phyloP scores from a whole-genome alignment of 1,140 invertebrate species.

The Lasioglossum baleicum region DNA sequence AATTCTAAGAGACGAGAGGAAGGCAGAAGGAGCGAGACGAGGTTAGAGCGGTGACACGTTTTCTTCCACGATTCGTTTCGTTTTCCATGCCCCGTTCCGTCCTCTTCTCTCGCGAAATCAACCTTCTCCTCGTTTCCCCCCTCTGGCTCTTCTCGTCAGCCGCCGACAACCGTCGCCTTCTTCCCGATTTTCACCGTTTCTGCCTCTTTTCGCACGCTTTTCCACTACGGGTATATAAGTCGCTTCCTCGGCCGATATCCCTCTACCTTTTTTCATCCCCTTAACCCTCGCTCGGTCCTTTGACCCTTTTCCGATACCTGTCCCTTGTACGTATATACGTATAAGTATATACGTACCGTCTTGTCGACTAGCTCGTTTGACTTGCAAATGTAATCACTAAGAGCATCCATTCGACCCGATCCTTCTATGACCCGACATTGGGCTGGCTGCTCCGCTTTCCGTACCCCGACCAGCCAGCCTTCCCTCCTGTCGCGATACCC shows the following conservation, averaged over 20 bases:
- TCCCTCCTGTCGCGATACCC: no score
- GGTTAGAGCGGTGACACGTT: constrained; percentile 47
- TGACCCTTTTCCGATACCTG: constrained; percentile 7
- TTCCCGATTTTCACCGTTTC: background rate
- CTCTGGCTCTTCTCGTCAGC: no score
- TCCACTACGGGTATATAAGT: background rate
- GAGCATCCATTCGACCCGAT: constrained; percentile 72
- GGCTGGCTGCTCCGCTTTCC: constrained; percentile 43
- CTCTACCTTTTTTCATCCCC: constrained; percentile 13
- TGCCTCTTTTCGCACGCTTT: constrained; percentile 1
- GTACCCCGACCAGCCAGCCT: no score
- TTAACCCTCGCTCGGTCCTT: background rate
- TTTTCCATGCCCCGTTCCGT: constrained; percentile 46
- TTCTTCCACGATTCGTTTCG: constrained; percentile 38
- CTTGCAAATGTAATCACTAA: constrained; percentile 78
- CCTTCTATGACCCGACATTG: constrained; percentile 68
- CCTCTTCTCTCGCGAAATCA: constrained; percentile 43
- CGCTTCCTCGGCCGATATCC: constrained; percentile 32
- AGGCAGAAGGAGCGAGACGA: background rate
- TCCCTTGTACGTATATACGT: constrained; percentile 31
- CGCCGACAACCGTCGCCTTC: no score
- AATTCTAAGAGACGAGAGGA: no score
- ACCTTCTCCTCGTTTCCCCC: no score
- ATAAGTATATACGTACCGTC: constrained; percentile 54
- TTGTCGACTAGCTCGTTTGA: constrained; percentile 72